Evolutionary conservation across 2,797 vertebrate genomes (phyloP), one percentile per base, ranked within the genome.

Genomic region (Distichodus sexfasciatus): DNA sequence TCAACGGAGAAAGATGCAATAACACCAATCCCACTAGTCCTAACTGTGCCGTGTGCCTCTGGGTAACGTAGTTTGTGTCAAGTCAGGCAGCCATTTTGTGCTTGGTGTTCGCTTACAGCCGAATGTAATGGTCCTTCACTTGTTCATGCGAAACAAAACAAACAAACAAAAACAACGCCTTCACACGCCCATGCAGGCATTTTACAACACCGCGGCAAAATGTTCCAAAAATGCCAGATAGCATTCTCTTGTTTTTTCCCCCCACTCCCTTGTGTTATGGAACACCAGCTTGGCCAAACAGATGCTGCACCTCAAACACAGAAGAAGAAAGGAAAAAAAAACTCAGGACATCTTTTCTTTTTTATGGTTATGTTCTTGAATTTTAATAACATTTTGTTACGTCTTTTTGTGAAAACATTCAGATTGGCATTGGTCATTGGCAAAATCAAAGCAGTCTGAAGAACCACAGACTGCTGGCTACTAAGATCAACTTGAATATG

Each of bases 241-340:
- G 36, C 62, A 24, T 66, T 51, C 63, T 61, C 55, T 67, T 55
- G 8, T 60, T 72, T 72, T 33, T 66, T 21, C 58, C 64, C n/a
- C n/a, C n/a, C n/a, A n/a, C n/a, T n/a, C n/a, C n/a, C n/a, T n/a
- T 46, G 46, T n/a, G 58, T 71, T 71, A 53, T 72, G 35, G 41
- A 65, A 77, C 72, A 77, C 76, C 76, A 78, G 76, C 76, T 78
- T 68, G 59, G 65, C 76, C 72, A 53, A 61, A 62, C 73, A 66
- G 58, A 78, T 72, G 76, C 76, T 78, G 76, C 76, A 78, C 43
- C 73, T 19, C 76, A 33, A 78, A 33, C 72, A 57, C 66, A 1
- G 31, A 66, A 62, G 36, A 64, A 57, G 41, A 57, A 51, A 15
- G 33, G 23, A 41, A 46, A 65, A 36, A 53, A 66, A 65, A 71